These are phyloP conservation scores for Rallus limicola DNA, from an alignment of 2,113 vertebrate species.

Conservation along the genomic window DNA sequence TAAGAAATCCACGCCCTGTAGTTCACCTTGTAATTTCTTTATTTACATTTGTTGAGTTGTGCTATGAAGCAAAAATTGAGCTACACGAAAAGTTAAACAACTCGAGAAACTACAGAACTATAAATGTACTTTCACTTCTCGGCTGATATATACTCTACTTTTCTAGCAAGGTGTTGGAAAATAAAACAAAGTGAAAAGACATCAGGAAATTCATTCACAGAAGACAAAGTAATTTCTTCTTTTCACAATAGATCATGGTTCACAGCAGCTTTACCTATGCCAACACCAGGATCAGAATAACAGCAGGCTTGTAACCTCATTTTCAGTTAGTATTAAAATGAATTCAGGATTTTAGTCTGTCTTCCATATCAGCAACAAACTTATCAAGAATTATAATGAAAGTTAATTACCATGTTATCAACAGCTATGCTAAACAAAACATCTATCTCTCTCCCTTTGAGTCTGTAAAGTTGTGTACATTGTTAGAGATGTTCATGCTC, in stretches of 20 bases:
- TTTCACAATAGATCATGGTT: background rate
- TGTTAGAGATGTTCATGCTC: background rate
- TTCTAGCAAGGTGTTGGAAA: background rate
- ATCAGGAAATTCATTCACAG: background rate
- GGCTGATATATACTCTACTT: background rate
- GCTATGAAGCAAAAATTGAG: background rate
- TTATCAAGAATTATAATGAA: background rate
- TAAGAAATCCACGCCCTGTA: background rate
- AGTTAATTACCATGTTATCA: background rate
- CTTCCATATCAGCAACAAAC: background rate
- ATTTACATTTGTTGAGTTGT: accelerated
- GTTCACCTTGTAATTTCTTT: background rate
- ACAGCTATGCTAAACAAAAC: background rate
- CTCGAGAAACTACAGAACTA: background rate
- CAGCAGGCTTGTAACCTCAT: background rate
- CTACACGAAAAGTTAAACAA: background rate
- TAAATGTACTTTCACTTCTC: background rate
- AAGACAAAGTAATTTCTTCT: background rate
- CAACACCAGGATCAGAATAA: background rate
- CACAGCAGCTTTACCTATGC: background rate
- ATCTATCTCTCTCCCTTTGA: background rate
- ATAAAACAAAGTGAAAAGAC: background rate
- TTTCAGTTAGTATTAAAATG: background rate
- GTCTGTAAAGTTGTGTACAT: background rate
- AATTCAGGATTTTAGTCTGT: background rate